A percentile compares a stretch with the other conserved stretches of the same genome.
Evolutionary conservation across 1,140 invertebrate genomes (phyloP).

Genomic region (Cotesia vestalis): DNA sequence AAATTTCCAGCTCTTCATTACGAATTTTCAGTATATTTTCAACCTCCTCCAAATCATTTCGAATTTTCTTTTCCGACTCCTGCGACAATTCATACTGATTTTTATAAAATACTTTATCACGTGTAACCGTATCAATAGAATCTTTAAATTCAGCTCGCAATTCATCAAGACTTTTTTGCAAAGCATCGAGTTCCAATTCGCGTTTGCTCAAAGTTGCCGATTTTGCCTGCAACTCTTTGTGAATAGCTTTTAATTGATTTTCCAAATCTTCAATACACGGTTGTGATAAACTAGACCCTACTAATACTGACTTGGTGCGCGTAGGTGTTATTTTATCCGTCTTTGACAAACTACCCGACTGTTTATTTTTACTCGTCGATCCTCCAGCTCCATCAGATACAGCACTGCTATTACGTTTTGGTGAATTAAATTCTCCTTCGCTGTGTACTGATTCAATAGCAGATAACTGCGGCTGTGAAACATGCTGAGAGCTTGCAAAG

Average conservation of each 20-base stretch:
- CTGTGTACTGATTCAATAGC: conserved; percentile 20
- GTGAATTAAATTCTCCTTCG: conserved; percentile 26
- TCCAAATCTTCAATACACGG: conserved; percentile 62
- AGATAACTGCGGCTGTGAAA: conserved; percentile 20
- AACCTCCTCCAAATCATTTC: conserved; percentile 68
- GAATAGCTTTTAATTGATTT: conserved; percentile 66
- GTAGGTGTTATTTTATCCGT: not conserved
- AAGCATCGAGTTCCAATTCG: conserved; percentile 65
- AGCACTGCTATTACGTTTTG: not conserved
- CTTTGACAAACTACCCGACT: not conserved
- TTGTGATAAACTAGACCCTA: conserved; percentile 9
- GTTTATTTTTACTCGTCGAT: conserved; percentile 21
- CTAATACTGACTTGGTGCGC: not conserved
- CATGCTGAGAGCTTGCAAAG: not conserved
- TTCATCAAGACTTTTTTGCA: conserved; percentile 70
- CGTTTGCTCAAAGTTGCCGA: conserved; percentile 66
- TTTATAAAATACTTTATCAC: conserved; percentile 70
- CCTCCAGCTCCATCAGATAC: conserved; percentile 20
- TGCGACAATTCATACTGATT: conserved; percentile 67
- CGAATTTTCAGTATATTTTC: conserved; percentile 68
- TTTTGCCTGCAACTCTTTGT: conserved; percentile 66
- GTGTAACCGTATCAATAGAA: conserved; percentile 66
- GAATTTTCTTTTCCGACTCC: conserved; percentile 67
- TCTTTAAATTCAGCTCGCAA: conserved; percentile 67
- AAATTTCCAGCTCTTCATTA: conserved; percentile 67